Conservation (phyloP, 2,888 invertebrate genomes). For the Noctua pronuba region DNA sequence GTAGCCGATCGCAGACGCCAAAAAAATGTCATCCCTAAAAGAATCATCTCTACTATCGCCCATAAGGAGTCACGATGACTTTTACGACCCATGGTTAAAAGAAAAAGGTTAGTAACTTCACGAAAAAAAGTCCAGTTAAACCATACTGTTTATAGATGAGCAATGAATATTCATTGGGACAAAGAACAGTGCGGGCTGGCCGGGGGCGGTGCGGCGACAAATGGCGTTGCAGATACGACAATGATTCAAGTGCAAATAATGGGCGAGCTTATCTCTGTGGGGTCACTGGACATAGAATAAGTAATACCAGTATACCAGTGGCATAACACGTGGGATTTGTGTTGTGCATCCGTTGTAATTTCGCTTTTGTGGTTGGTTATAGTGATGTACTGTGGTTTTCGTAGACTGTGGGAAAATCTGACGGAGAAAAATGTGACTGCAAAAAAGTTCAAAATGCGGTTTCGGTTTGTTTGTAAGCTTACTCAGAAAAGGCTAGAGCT, state of each 20-base stretch:
- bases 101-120: conserved; percentile 32
- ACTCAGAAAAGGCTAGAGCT: background rate
- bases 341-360: conserved; percentile 42
- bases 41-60: background rate
- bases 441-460: conserved; percentile 4
- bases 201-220: conserved; percentile 70
- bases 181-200: conserved; percentile 68
- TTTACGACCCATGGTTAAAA: conserved; percentile 41
- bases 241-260: conserved; percentile 83
- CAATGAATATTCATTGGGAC: conserved; percentile 80
- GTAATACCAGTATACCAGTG: conserved; percentile 58
- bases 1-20: background rate
- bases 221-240: conserved; percentile 77
- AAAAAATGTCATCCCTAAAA: conserved; percentile 9
- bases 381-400: background rate
- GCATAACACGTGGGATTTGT: conserved; percentile 50
- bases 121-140: conserved; percentile 41
- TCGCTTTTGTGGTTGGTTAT: background rate
- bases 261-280: conserved; percentile 73
- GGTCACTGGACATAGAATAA: conserved; percentile 71
- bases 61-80: conserved; percentile 22
- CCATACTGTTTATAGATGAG: conserved; percentile 68
- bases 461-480: background rate
- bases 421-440: background rate
- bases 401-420: background rate